These are phyloP conservation scores for Drosophila sucinea DNA, from an alignment of 1,140 invertebrate genomes.

Conservation along the genomic window DNA sequence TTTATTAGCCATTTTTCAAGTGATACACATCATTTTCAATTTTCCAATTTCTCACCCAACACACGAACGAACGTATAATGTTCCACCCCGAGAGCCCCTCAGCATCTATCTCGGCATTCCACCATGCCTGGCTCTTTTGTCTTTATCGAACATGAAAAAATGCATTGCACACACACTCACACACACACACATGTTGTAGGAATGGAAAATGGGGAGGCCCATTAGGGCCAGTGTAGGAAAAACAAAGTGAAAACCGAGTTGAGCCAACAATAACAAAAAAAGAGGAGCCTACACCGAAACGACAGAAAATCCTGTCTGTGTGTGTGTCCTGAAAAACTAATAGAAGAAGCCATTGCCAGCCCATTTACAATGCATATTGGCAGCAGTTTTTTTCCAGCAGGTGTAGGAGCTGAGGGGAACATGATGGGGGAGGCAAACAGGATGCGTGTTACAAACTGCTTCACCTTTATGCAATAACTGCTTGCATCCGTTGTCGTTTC, in stretches of 20 bases:
- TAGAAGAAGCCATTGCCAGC: conserved; percentile 15
- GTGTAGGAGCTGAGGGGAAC: background rate
- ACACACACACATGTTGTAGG: background rate
- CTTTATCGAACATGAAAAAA: conserved; percentile 78
- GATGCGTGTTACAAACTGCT: conserved; percentile 38
- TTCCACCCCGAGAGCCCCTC: background rate
- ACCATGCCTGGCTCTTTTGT: conserved; percentile 51
- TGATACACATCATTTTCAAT: conserved; percentile 80
- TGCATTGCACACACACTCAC: conserved; percentile 57
- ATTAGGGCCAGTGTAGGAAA: conserved; percentile 54
- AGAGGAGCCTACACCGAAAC: conserved; percentile 38
- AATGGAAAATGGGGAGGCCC: conserved; percentile 12
- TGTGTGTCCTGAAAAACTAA: conserved; percentile 12
- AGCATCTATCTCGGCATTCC: conserved; percentile 6
- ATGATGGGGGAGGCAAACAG: conserved; percentile 6
- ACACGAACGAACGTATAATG: conserved; percentile 35
- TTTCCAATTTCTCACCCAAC: conserved; percentile 70
- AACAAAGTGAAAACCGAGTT: conserved; percentile 44
- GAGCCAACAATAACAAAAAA: conserved; percentile 58
- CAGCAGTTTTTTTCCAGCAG: background rate
- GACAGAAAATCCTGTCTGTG: background rate
- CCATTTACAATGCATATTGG: conserved; percentile 20
- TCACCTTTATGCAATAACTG: conserved; percentile 57
- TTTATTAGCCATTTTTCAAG: conserved; percentile 81
- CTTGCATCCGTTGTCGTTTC: conserved; percentile 50